Evolutionary conservation across 2,888 invertebrate species (phyloP).

Genomic region (Nycteola revayana): DNA sequence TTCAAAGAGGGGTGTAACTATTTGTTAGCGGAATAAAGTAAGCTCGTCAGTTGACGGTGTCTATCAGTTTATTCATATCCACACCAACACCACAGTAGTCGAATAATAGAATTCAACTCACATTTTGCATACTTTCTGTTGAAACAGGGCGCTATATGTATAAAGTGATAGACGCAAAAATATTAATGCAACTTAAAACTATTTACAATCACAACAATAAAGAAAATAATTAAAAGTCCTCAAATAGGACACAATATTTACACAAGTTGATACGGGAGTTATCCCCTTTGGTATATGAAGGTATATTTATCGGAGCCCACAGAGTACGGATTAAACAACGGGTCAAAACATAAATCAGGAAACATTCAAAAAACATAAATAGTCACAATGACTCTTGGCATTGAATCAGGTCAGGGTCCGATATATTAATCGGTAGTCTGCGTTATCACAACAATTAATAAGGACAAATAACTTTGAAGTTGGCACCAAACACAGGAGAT

Average conservation of each 20-base stretch:
- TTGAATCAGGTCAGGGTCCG: too few species aligned
- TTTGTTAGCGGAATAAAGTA: slow-evolving; percentile 40
- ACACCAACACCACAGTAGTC: slow-evolving; percentile 2
- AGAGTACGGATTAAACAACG: too few species aligned
- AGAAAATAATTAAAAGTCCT: slow-evolving; percentile 20
- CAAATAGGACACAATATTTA: slow-evolving; percentile 26
- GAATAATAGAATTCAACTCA: not conserved
- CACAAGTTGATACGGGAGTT: slow-evolving; percentile 17
- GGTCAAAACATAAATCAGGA: too few species aligned
- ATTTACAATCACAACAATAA: slow-evolving; percentile 21
- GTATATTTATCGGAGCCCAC: slow-evolving; percentile 4
- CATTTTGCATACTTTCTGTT: not conserved
- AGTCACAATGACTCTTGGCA: too few species aligned
- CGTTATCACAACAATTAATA: too few species aligned
- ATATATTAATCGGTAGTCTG: too few species aligned
- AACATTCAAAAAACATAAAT: too few species aligned
- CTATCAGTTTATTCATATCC: slow-evolving; percentile 34
- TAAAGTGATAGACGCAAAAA: slow-evolving; percentile 36
- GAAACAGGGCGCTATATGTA: slow-evolving; percentile 15
- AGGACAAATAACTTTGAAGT: too few species aligned
- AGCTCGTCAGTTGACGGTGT: slow-evolving; percentile 24
- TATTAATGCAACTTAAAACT: slow-evolving; percentile 28
- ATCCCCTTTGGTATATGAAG: slow-evolving; percentile 26
- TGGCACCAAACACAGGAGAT: too few species aligned
- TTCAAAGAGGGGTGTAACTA: slow-evolving; percentile 76